phyloP scores from a whole-genome alignment of 2,888 invertebrate genomes.

The Epirrita christyi region DNA sequence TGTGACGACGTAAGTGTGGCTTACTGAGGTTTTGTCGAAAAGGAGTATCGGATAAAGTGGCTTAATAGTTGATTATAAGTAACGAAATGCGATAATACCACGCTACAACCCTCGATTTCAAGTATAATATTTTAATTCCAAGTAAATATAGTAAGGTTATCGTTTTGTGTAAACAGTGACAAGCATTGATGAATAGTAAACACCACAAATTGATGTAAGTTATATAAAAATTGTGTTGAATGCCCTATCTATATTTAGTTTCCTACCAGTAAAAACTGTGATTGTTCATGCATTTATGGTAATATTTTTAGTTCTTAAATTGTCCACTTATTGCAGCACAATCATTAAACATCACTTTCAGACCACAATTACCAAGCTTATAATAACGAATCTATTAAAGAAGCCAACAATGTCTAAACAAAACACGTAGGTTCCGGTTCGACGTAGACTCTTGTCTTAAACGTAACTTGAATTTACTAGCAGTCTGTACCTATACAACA shows the following conservation, averaged over 20 bases:
- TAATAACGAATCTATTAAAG: background rate
- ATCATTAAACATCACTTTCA: too few relatives aligned
- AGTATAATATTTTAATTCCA: background rate
- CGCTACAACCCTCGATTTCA: background rate
- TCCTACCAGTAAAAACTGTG: too few relatives aligned
- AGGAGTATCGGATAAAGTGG: background rate
- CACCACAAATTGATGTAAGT: too few relatives aligned
- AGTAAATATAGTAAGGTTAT: background rate
- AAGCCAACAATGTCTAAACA: background rate
- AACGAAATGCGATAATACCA: background rate
- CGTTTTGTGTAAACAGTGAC: background rate
- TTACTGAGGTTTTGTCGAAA: conserved; percentile 42
- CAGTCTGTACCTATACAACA: background rate
- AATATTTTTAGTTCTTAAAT: background rate
- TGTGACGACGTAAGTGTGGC: conserved; percentile 46
- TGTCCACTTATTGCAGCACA: background rate
- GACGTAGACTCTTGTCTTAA: background rate
- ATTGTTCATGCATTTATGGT: background rate
- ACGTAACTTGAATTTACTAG: conserved; percentile 11
- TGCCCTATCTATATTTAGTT: too few relatives aligned
- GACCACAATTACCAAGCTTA: background rate
- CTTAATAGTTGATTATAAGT: background rate
- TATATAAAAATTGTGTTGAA: too few relatives aligned
- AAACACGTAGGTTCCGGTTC: conserved; percentile 7
- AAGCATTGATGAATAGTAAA: too few relatives aligned